A percentile compares a stretch with the other conserved stretches of the same genome.
Conservation (phyloP, 2,797 vertebrate species). For the Mormyrus proboscirostris region DNA sequence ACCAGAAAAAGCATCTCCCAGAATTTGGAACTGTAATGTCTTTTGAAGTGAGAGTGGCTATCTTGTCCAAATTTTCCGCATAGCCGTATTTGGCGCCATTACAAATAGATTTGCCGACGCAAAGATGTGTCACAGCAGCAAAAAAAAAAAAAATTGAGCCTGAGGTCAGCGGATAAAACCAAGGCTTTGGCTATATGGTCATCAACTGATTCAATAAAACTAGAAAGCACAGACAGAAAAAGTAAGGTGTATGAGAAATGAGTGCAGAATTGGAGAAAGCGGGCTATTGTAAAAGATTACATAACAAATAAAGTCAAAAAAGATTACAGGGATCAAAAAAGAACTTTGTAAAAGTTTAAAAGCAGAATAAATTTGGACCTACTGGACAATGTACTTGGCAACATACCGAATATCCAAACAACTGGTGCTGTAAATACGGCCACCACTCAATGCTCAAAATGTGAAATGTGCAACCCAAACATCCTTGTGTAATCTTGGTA, state of each 20-base stretch:
- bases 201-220: background rate
- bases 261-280: background rate
- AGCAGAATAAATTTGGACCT: background rate
- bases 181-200: background rate
- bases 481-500: background rate
- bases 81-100: too few relatives aligned
- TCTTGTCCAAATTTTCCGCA: too few relatives aligned
- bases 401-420: background rate
- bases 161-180: background rate
- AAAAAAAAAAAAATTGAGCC: background rate
- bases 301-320: background rate
- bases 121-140: background rate
- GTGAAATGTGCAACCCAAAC: background rate
- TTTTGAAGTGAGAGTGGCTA: too few relatives aligned
- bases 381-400: too few relatives aligned
- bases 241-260: background rate
- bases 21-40: too few relatives aligned
- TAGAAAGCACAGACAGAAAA: background rate
- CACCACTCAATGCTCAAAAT: background rate
- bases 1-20: too few relatives aligned
- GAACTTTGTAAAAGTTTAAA: background rate
- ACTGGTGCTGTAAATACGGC: background rate
- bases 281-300: background rate
- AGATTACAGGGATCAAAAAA: background rate
- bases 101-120: too few relatives aligned